phyloP scores from a whole-genome alignment of 1,140 invertebrate genomes.

The Eufriesea mexicana region DNA sequence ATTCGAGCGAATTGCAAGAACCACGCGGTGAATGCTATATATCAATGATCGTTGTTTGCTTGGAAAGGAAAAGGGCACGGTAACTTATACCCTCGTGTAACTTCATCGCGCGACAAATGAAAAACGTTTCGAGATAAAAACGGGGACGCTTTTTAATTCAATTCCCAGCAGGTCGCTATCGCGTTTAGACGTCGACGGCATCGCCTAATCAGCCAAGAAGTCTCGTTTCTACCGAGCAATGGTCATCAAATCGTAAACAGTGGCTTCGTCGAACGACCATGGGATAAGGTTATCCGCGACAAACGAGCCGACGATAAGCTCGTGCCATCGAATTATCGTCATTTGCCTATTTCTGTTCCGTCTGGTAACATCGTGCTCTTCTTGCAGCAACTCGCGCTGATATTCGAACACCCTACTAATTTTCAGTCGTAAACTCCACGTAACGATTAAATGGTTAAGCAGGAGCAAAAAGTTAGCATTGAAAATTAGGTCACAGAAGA shows the following conservation, averaged over 20 bases:
- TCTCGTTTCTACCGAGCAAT: not conserved
- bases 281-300: not conserved
- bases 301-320: conserved; percentile 12
- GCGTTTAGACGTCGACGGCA: not conserved
- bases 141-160: not conserved
- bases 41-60: not conserved
- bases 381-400: too few species aligned
- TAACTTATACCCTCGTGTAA: not conserved
- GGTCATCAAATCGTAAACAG: not conserved
- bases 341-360: not conserved
- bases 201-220: not conserved
- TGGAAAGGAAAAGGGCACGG: not conserved
- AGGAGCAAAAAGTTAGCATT: too few species aligned
- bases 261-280: not conserved
- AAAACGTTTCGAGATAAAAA: not conserved
- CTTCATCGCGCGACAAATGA: not conserved
- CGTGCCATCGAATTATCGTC: not conserved
- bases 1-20: too few species aligned
- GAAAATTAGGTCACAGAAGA: too few species aligned
- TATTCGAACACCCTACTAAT: too few species aligned
- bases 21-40: too few species aligned
- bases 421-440: too few species aligned
- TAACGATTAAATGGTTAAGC: too few species aligned
- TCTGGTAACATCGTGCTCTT: conserved; percentile 1
- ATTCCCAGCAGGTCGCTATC: not conserved